Base-by-base conservation (phyloP, 2,113 vertebrate genomes). In the Passer domesticus region DNA sequence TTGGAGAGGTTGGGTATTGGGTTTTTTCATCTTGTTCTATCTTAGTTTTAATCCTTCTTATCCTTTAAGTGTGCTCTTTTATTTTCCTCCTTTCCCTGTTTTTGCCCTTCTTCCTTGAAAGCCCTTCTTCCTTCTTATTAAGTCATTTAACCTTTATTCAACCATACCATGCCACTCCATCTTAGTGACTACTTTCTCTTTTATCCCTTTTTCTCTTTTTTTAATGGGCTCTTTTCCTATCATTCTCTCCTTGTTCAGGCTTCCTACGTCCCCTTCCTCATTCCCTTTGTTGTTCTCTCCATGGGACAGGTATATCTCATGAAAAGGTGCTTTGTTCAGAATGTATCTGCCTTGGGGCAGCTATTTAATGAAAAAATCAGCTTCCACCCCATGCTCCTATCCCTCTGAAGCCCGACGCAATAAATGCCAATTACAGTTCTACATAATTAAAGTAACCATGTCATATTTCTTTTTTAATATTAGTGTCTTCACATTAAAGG, bases 261-360 rank as follows among this genome's bases (percentile, higher is more conserved):
- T 95, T 94, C 72, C 64, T 87, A 19, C 31, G 1, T 88, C 79
- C 91, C 79, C 43, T 81, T 92, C 58, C 75, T 93, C 72, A 46
- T 70, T 90, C 62, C 28, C 53, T 96, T 96, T 94, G 80, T 96
- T 93, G 79, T 94, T 94, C 56, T 94, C 89, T 96, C 90, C 41
- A 10, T 87, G 91, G 95, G 95, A 95, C 95, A 96, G 94, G 95
- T 96, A 81, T 60, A 72, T 83, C 83, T 95, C 79, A 43, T 94
- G 88, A 96, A 95, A 93, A 97, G 92, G 81, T 95, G 86, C 90
- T 97, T 95, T 97, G 95, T 94, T 96, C 76, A 75, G 67, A 89
- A 87, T 74, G 60, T 95, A 55, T 90, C 82, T 92, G 89, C 95
- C 93, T 96, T 92, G 92, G 94, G 91, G 94, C 79, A 96, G 77